Conservation (phyloP, 2,113 vertebrate genomes). For the Hypocryptadius cinnamomeus region DNA sequence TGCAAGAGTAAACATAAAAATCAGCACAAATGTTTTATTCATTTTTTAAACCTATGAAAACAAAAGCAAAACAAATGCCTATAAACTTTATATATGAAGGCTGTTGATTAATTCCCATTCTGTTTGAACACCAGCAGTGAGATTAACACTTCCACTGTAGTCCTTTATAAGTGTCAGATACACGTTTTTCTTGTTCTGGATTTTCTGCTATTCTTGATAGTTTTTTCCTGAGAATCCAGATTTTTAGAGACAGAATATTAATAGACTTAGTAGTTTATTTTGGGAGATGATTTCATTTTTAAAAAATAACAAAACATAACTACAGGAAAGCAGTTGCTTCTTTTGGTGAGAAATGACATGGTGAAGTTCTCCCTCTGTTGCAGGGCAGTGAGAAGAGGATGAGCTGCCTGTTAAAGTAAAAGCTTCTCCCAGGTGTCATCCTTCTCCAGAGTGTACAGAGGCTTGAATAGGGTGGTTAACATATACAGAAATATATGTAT, state of each 20-base stretch:
- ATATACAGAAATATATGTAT: fast-evolving
- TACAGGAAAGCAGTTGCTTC: not conserved
- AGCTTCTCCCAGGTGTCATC: not conserved
- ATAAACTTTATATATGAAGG: not conserved
- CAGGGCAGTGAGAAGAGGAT: not conserved
- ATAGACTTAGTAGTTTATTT: not conserved
- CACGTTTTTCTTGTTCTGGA: not conserved
- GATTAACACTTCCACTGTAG: not conserved
- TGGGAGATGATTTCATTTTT: not conserved
- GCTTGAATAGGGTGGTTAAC: not conserved
- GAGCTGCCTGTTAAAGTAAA: not conserved
- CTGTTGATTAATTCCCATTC: not conserved
- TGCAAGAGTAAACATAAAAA: not conserved
- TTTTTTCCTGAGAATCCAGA: not conserved
- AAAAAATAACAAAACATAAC: not conserved
- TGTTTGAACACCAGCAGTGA: not conserved
- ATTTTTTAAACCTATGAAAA: not conserved
- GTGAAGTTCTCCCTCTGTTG: not conserved
- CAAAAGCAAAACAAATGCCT: not conserved
- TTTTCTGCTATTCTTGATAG: not conserved
- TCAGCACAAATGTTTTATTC: not conserved
- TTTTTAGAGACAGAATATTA: not conserved
- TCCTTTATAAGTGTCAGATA: not conserved
- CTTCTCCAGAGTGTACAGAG: not conserved
- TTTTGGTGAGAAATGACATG: not conserved